A percentile compares a stretch with the other conserved stretches of the same genome.
phyloP scores from a whole-genome alignment of 1,140 invertebrate species.

The Drosophila nebulosa region DNA sequence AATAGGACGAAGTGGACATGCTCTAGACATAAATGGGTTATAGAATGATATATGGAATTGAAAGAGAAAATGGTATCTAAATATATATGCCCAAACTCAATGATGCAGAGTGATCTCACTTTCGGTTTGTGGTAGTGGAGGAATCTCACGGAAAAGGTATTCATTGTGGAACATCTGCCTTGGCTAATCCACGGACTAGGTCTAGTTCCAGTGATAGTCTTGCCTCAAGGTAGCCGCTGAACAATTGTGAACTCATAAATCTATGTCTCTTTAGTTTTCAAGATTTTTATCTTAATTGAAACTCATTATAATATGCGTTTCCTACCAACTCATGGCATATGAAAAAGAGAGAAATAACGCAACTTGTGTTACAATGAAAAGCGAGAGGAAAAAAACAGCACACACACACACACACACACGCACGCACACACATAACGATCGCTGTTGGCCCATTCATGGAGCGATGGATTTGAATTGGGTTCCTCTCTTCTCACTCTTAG shows the following conservation, averaged over 20 bases:
- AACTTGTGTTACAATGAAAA: slow-evolving; percentile 56
- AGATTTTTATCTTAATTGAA: slow-evolving; percentile 78
- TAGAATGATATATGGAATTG: too few relatives aligned
- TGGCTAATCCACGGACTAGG: neutral
- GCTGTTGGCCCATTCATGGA: slow-evolving; percentile 38
- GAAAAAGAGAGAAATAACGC: slow-evolving; percentile 8
- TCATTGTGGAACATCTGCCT: neutral
- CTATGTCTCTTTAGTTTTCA: slow-evolving; percentile 71
- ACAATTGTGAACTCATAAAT: slow-evolving; percentile 75
- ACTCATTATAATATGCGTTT: slow-evolving; percentile 78
- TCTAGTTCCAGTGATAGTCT: slow-evolving; percentile 33
- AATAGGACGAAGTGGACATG: slow-evolving; percentile 14
- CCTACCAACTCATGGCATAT: slow-evolving; percentile 36
- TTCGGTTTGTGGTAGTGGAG: neutral
- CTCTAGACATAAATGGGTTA: slow-evolving; percentile 1
- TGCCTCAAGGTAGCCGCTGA: slow-evolving; percentile 55
- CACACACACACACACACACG: neutral
- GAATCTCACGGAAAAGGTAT: neutral
- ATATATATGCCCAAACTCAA: too few relatives aligned
- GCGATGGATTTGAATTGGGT: neutral
- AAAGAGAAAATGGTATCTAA: too few relatives aligned
- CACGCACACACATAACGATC: neutral
- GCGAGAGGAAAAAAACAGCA: neutral
- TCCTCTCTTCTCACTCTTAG: too few relatives aligned
- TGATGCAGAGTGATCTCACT: too few relatives aligned